Evolutionary conservation across 64 coral and sea anemone genomes (phyloP).

Genomic region (Astreopora myriophthalma): DNA sequence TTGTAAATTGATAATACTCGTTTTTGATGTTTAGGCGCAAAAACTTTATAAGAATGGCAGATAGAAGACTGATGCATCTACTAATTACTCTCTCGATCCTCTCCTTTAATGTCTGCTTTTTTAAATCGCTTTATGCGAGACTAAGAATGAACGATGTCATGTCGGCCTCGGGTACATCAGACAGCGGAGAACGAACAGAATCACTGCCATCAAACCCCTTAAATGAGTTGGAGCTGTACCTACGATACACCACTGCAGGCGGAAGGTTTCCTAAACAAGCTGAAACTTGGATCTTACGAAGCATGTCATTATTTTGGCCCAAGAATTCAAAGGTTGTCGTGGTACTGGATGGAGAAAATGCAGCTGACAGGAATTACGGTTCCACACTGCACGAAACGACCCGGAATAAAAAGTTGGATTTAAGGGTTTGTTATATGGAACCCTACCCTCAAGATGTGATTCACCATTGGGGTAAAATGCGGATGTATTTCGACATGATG

Average conservation of each 20-base stretch:
- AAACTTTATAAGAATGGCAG: too few relatives aligned
- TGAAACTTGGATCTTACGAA: conserved; percentile 2
- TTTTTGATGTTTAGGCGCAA: too few relatives aligned
- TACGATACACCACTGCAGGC: background rate
- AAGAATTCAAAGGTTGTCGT: conserved; percentile 16
- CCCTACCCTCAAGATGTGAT: background rate
- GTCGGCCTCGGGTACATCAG: too few relatives aligned
- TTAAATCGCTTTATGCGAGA: too few relatives aligned
- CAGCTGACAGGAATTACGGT: background rate
- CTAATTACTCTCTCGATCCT: too few relatives aligned
- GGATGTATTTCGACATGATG: background rate
- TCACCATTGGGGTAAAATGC: background rate
- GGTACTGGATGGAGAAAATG: background rate
- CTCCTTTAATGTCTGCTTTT: too few relatives aligned
- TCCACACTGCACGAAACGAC: conserved; percentile 1
- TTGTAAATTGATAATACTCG: too few relatives aligned
- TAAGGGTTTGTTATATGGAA: background rate
- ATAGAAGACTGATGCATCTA: too few relatives aligned
- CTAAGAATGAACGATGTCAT: too few relatives aligned
- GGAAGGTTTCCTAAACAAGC: background rate
- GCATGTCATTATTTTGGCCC: conserved; percentile 24
- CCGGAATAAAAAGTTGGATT: background rate
- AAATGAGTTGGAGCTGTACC: background rate
- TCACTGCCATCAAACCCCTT: too few relatives aligned
- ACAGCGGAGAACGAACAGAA: too few relatives aligned